phyloP scores from a whole-genome alignment of 2,888 invertebrate genomes.

The Eupithecia exiguata region DNA sequence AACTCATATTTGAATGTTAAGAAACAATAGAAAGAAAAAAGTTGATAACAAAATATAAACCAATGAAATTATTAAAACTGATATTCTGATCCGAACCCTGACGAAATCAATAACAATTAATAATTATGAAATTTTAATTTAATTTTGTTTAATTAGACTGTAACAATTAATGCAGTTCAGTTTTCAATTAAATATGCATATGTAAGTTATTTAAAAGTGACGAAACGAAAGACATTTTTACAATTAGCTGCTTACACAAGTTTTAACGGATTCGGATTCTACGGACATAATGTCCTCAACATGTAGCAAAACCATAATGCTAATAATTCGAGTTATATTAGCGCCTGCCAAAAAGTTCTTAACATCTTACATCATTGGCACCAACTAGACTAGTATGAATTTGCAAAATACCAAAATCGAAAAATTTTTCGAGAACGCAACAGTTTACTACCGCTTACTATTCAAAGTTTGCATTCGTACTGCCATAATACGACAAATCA shows the following conservation, averaged over 20 bases:
- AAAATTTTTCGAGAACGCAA: too few species aligned
- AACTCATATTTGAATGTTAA: not conserved
- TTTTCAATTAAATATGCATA: too few species aligned
- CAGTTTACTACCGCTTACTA: too few species aligned
- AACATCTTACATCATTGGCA: not conserved
- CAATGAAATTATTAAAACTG: not conserved
- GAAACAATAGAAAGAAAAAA: not conserved
- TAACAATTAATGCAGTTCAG: too few species aligned
- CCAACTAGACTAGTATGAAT: slow-evolving; percentile 1
- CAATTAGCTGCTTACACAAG: not conserved
- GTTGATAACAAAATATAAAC: not conserved
- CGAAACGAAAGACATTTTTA: not conserved
- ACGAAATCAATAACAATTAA: not conserved
- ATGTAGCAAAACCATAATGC: not conserved
- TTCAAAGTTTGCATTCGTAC: too few species aligned
- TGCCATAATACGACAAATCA: too few species aligned
- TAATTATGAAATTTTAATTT: too few species aligned
- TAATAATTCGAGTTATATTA: not conserved
- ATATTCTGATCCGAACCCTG: not conserved
- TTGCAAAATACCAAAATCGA: not conserved
- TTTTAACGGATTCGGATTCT: not conserved
- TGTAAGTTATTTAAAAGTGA: not conserved
- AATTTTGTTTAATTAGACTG: too few species aligned
- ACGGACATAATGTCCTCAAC: not conserved
- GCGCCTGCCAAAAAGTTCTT: not conserved